A percentile compares a stretch with the other conserved stretches of the same genome.
phyloP scores from a whole-genome alignment of 2,113 vertebrate genomes.

The Ascaphus truei region DNA sequence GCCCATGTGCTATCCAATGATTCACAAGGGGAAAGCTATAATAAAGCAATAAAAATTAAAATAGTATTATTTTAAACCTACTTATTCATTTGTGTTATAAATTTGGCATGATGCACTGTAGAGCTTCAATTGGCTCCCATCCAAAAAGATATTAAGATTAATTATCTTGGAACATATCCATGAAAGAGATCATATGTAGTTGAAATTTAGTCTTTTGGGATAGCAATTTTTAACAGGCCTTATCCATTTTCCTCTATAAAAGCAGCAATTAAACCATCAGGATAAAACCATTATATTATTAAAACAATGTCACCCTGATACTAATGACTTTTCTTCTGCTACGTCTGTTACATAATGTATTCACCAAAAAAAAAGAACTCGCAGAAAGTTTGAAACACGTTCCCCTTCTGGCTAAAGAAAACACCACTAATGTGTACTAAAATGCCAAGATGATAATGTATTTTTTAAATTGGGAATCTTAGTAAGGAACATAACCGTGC shows the following conservation, averaged over 20 bases:
- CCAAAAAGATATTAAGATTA: neutral
- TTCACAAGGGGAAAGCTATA: constrained; percentile 19
- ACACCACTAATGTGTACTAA: too few species aligned
- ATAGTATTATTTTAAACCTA: neutral
- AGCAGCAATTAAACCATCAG: neutral
- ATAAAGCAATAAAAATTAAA: constrained; percentile 20
- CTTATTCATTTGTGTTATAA: constrained; percentile 14
- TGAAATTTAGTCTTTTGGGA: constrained; percentile 10
- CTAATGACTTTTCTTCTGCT: neutral
- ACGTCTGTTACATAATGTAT: neutral
- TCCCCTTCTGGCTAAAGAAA: too few species aligned
- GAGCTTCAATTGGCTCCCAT: neutral
- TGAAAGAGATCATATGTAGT: constrained; percentile 20
- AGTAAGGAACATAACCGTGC: too few species aligned
- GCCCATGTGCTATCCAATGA: neutral
- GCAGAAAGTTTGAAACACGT: too few species aligned
- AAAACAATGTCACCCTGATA: neutral
- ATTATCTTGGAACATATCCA: neutral
- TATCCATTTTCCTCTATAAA: constrained; percentile 20
- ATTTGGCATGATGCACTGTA: neutral
- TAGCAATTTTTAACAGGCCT: neutral
- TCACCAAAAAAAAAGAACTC: neutral
- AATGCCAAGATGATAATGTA: too few species aligned
- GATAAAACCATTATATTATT: neutral
- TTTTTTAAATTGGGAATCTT: too few species aligned